These are phyloP conservation scores for Labia minor DNA, from an alignment of 2,888 invertebrate species.

Conservation along the genomic window DNA sequence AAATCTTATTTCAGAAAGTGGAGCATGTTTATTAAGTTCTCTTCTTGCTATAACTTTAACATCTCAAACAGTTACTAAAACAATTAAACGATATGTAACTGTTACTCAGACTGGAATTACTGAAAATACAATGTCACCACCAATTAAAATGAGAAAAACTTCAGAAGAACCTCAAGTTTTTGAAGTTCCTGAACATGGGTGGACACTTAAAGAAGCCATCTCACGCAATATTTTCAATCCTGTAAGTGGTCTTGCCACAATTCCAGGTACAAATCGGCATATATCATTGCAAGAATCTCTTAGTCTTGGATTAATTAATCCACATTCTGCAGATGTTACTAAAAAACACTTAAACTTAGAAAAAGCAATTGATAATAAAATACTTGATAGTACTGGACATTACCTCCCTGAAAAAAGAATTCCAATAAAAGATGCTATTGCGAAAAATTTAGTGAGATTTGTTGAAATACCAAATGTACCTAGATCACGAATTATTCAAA, in stretches of 20 bases:
- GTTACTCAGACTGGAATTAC: constrained; percentile 53
- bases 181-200: constrained; percentile 73
- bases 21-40: constrained; percentile 74
- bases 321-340: constrained; percentile 62
- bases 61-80: constrained; percentile 74
- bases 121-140: constrained; percentile 13
- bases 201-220: constrained; percentile 74
- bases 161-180: constrained; percentile 54
- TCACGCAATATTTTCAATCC: constrained; percentile 73
- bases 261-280: constrained; percentile 74
- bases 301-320: constrained; percentile 71
- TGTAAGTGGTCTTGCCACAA: constrained; percentile 67
- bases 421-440: constrained; percentile 65
- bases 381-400: constrained; percentile 67
- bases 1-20: constrained; percentile 74
- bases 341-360: background rate
- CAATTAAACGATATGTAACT: constrained; percentile 70
- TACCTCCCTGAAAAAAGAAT: constrained; percentile 50
- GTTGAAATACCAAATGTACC: constrained; percentile 61
- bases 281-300: constrained; percentile 81
- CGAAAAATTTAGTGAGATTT: constrained; percentile 49
- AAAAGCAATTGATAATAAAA: constrained; percentile 52
- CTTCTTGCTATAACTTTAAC: constrained; percentile 79
- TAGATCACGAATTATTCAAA: background rate
- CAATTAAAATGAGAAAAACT: constrained; percentile 14